Evolutionary conservation across 2,113 vertebrate species (phyloP), one percentile per base, ranked within the genome.

Genomic region (Xiphophorus hellerii): DNA sequence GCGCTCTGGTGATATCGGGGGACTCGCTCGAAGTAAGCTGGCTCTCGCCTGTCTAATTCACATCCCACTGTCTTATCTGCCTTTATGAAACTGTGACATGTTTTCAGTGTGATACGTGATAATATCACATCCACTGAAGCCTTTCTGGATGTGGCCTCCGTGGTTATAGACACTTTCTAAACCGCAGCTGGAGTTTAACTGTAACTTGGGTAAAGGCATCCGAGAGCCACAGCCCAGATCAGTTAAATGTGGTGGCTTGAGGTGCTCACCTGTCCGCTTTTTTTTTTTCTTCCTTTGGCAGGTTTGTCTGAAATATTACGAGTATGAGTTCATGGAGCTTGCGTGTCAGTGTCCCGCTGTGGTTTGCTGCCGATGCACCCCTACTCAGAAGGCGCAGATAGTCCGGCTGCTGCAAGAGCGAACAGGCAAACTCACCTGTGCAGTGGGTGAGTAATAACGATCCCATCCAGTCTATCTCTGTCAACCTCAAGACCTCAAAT

Each of bases 301-400:
- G 97, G 96, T 98, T 3, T 98, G 98, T 87, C 94, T 99, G 73
- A 99, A 98, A 87, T 99, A 97, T 91, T 99, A 99, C 0, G 98
- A 99, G 91, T 97, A 95, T 0, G 98, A 99, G 90, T 98, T 99
- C 90, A 99, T 98, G 98, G 98, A 99, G 91, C 93, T 99, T 71
- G 97, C 97, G 0, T 99, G 97, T 84, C 98, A 99, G 94, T 97
- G 97, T 90, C 98, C 98, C 0, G 97, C 98, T 0, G 97, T 99
- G 2, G 96, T 99, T 35, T 99, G 98, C 94, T 99, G 98, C 80
- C 95, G 98, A 69, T 98, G 97, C 0, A 96, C 98, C 0, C 98
- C 97, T 0, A 99, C 98, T 0, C 98, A 99, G 94, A 99, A 99
- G 75, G 98, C 98, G 1, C 97, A 98, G 94, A 98, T 99, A 1